Evolutionary conservation across 2,797 vertebrate genomes (phyloP).

Genomic region (Pteropus rufus): DNA sequence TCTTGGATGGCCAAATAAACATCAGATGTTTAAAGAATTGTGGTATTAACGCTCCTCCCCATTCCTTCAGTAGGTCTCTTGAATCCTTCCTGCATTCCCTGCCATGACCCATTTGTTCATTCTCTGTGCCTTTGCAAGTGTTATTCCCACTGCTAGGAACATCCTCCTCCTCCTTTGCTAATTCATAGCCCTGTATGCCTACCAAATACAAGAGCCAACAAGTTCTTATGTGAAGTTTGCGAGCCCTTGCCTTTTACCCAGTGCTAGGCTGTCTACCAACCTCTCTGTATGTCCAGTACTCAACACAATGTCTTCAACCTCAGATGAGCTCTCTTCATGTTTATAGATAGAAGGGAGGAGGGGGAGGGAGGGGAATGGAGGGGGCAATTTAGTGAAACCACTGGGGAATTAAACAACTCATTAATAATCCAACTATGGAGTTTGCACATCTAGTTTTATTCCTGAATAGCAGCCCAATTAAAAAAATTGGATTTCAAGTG

Average conservation of each 20-base stretch:
- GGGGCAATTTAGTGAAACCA: background rate
- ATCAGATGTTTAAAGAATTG: background rate
- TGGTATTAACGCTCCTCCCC: background rate
- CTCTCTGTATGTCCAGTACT: background rate
- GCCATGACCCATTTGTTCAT: background rate
- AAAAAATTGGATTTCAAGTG: conserved; percentile 48
- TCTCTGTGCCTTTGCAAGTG: background rate
- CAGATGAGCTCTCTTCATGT: background rate
- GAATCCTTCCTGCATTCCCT: background rate
- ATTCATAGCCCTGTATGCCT: background rate
- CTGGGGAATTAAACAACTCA: background rate
- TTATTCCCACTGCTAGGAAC: background rate
- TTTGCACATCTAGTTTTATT: conserved; percentile 39
- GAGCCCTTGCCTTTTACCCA: background rate
- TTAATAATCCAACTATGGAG: conserved; percentile 13
- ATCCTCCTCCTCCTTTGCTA: background rate
- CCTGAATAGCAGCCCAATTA: conserved; percentile 32
- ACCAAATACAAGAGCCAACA: background rate
- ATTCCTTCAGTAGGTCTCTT: background rate
- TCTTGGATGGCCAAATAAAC: background rate
- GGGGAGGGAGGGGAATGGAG: background rate
- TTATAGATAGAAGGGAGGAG: background rate
- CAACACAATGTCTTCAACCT: background rate
- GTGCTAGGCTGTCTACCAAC: background rate
- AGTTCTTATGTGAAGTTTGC: background rate